Base-by-base conservation (phyloP, 2,888 invertebrate genomes). In the Yponomeuta evonymella region DNA sequence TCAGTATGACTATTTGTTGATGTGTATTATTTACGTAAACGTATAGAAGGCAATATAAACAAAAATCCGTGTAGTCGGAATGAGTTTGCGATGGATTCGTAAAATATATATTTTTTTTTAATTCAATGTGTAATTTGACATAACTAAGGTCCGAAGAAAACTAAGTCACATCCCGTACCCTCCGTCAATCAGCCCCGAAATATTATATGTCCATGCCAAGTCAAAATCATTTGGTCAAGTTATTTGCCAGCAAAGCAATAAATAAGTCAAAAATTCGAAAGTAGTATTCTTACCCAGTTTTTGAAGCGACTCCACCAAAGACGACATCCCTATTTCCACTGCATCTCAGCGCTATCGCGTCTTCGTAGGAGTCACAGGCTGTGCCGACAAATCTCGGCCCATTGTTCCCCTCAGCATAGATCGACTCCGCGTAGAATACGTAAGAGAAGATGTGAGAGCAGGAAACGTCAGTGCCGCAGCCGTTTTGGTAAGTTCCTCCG, bases 401-500 rank as follows among this genome's bases (percentile, higher is more conserved):
- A 12, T 74, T 76, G 2, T 48, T 74, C 0, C 73, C 30, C 9
- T 80, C 81, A 8, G 81, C 75, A 0, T 69, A 74, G 1, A 92
- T 63, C 2, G 92, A 91, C 73, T 92, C 92, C 1, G 87, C 85
- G 72, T 86, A 90, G 76, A 80, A 91, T 0, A 76, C 82, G 70
- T 85, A 88, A 1, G 81, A 73, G 70, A 79, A 83, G 1, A 72
- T 79, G 69, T 88, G 88, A 0, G 89, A 85, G 76, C 93, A 93
- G 0, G 67, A 1, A 0, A 70, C 0, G 33, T 83, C 80, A 0
- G 69, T 70, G 4, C 78, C 83, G 72, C 93, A 93, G 15, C 87
- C 86, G 2, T 67, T 73, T 75, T 91, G 91, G 62, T 62, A n/a
- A 1, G 73, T 62, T 11, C 91, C 92, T 5, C 90, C 90, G 73